Conservation (phyloP, 1,140 invertebrate species). For the Amphibalanus amphitrite region DNA sequence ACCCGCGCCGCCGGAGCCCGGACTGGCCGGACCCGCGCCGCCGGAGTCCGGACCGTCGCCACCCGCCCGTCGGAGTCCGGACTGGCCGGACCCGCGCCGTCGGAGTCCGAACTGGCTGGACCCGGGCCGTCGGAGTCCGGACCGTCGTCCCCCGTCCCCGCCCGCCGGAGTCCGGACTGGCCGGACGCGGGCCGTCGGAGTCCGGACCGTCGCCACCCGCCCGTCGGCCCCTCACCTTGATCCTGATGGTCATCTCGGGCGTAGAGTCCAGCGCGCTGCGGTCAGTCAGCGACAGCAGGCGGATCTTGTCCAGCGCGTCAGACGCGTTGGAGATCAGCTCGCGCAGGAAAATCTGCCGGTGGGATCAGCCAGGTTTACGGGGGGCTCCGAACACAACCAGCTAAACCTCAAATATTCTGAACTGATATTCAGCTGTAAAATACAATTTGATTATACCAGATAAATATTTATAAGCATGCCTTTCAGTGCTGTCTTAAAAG, state of each 20-base stretch:
- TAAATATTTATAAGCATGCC: not conserved
- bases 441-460: not conserved
- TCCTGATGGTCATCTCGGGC: constrained; percentile 72
- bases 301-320: constrained; percentile 87
- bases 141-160: no score
- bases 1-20: no score
- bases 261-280: constrained; percentile 54
- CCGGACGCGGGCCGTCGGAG: no score
- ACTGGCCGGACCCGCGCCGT: no score
- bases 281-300: constrained; percentile 79
- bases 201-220: no score
- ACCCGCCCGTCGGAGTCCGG: no score
- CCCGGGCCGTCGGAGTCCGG: no score
- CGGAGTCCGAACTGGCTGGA: no score
- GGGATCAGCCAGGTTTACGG: constrained; percentile 12
- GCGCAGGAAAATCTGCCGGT: constrained; percentile 72
- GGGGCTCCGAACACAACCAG: not conserved
- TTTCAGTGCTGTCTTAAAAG: no score
- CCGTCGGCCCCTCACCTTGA: constrained; percentile 48
- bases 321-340: constrained; percentile 96
- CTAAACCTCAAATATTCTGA: not conserved
- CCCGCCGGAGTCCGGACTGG: no score
- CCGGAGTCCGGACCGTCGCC: no score
- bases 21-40: no score
- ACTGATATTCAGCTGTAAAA: not conserved